Conservation (phyloP, 2,888 invertebrate species). For the Andricus curvator region DNA sequence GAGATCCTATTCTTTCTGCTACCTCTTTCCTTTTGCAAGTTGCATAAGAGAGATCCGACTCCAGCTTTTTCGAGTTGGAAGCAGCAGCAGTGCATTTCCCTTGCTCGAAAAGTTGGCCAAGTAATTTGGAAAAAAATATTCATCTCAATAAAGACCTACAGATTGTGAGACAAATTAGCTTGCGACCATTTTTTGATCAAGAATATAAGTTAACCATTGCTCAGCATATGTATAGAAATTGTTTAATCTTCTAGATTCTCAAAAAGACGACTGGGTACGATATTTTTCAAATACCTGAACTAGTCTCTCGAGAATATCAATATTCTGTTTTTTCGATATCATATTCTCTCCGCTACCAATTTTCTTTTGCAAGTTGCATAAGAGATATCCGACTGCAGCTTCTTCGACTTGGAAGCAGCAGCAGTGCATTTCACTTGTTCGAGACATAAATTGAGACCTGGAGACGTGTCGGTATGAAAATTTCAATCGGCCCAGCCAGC, state of each 20-base stretch:
- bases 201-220: too few species aligned
- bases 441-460: slow-evolving; percentile 64
- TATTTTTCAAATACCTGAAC: neutral
- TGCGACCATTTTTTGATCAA: too few species aligned
- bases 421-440: slow-evolving; percentile 57
- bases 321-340: neutral
- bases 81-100: slow-evolving; percentile 53
- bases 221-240: too few species aligned
- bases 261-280: too few species aligned
- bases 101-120: too few species aligned
- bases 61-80: neutral
- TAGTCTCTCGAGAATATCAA: slow-evolving; percentile 18
- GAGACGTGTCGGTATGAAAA: slow-evolving; percentile 72
- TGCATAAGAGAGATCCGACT: slow-evolving; percentile 6
- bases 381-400: neutral
- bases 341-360: neutral
- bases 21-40: neutral
- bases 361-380: slow-evolving; percentile 26
- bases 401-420: slow-evolving; percentile 1
- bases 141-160: too few species aligned
- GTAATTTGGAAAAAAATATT: too few species aligned
- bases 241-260: too few species aligned
- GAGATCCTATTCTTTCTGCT: neutral
- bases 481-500: slow-evolving; percentile 67
- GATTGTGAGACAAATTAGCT: too few species aligned